Evolutionary conservation across 1,140 invertebrate genomes (phyloP).

Genomic region (Trachymyrmex septentrionalis): DNA sequence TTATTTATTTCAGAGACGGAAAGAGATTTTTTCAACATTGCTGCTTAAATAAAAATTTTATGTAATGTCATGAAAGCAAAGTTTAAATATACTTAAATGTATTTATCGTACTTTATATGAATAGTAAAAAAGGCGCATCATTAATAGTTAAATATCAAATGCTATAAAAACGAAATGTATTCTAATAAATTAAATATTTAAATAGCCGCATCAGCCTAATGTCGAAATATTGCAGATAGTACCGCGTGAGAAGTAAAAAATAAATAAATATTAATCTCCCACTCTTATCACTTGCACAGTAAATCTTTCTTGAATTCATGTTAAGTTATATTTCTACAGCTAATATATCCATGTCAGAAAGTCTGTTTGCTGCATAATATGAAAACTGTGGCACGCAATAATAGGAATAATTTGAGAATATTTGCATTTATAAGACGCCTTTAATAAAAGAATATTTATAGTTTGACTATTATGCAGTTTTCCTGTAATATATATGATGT

Average conservation of each 20-base stretch:
- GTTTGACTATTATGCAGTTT: background rate
- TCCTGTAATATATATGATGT: background rate
- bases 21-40: background rate
- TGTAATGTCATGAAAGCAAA: background rate
- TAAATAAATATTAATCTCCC: background rate
- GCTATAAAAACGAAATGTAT: background rate
- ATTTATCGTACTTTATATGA: background rate
- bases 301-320: conserved; percentile 18
- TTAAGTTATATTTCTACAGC: conserved; percentile 32
- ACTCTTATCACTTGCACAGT: background rate
- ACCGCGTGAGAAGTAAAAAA: background rate
- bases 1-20: background rate
- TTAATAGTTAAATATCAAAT: conserved; percentile 4
- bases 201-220: background rate
- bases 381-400: conserved; percentile 39
- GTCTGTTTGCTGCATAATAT: conserved; percentile 17
- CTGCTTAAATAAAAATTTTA: background rate
- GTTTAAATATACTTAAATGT: background rate
- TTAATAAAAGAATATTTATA: background rate
- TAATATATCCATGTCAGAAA: conserved; percentile 11
- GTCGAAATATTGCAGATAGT: background rate
- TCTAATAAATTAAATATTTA: conserved; percentile 1
- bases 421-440: background rate
- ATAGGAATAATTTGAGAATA: conserved; percentile 2
- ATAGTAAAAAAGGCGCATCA: background rate